Conservation (phyloP, 1,140 invertebrate genomes). For the Lasioglossum albipes region DNA sequence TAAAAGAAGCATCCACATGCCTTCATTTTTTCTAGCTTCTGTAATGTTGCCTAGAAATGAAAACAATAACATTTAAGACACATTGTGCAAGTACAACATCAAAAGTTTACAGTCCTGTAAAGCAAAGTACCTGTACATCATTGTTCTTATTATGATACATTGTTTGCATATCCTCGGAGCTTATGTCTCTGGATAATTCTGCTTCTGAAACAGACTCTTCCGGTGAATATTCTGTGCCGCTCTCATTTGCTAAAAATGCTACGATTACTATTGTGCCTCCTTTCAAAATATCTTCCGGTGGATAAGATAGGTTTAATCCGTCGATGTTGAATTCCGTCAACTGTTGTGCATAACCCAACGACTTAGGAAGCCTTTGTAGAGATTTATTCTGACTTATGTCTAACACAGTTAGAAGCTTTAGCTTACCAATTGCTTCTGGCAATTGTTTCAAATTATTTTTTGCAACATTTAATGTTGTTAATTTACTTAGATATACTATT, state of each 20-base stretch:
- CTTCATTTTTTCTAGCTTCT: constrained; percentile 83
- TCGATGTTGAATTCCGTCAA: constrained; percentile 83
- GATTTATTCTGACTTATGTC: constrained; percentile 82
- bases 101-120: constrained; percentile 18
- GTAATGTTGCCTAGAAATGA: constrained; percentile 82
- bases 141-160: constrained; percentile 69
- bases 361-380: constrained; percentile 82
- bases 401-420: constrained; percentile 82
- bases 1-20: constrained; percentile 80
- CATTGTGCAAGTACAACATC: constrained; percentile 29
- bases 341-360: constrained; percentile 82
- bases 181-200: constrained; percentile 52
- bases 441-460: constrained; percentile 85
- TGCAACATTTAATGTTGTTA: constrained; percentile 86
- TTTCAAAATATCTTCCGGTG: constrained; percentile 81
- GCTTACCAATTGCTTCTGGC: constrained; percentile 83
- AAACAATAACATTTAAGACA: constrained; percentile 68
- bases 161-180: constrained; percentile 51
- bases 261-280: constrained; percentile 84
- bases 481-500: constrained; percentile 82
- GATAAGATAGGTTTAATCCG: constrained; percentile 83
- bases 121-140: constrained; percentile 71
- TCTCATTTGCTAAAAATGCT: constrained; percentile 82
- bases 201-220: constrained; percentile 62
- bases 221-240: constrained; percentile 71